Evolutionary conservation across 1,140 invertebrate genomes (phyloP).

Genomic region (Lasioglossum albipes): DNA sequence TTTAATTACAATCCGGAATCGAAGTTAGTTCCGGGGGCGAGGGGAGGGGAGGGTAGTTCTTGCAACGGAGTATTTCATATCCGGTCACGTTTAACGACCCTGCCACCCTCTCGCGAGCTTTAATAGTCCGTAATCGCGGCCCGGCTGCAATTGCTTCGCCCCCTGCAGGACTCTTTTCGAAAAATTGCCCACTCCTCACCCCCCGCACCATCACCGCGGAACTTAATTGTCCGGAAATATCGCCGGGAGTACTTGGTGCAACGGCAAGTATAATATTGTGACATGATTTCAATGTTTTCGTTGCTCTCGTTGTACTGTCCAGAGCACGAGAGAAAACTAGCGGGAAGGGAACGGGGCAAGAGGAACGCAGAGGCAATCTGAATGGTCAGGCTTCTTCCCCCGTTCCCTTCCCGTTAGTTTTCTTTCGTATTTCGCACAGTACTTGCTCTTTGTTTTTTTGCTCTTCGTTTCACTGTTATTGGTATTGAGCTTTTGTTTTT

Average conservation of each 20-base stretch:
- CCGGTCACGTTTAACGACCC: slow-evolving; percentile 15
- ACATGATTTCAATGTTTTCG: no score
- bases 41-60: not conserved
- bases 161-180: not conserved
- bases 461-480: no score
- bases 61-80: slow-evolving; percentile 26
- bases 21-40: not conserved
- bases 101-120: not conserved
- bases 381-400: no score
- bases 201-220: not conserved
- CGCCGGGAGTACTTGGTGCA: no score
- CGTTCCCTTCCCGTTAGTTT: no score
- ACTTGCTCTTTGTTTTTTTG: no score
- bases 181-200: not conserved
- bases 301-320: no score
- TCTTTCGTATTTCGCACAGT: no score
- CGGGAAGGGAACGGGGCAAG: no score
- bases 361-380: no score
- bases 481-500: no score
- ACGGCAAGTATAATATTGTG: slow-evolving; percentile 25
- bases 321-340: no score
- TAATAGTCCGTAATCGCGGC: not conserved
- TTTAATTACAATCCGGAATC: slow-evolving; percentile 40
- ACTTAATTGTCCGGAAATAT: not conserved
- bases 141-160: not conserved